Evolutionary conservation across 1,140 invertebrate species (phyloP), one percentile per base, ranked within the genome.

Genomic region (Achatina immaculata): DNA sequence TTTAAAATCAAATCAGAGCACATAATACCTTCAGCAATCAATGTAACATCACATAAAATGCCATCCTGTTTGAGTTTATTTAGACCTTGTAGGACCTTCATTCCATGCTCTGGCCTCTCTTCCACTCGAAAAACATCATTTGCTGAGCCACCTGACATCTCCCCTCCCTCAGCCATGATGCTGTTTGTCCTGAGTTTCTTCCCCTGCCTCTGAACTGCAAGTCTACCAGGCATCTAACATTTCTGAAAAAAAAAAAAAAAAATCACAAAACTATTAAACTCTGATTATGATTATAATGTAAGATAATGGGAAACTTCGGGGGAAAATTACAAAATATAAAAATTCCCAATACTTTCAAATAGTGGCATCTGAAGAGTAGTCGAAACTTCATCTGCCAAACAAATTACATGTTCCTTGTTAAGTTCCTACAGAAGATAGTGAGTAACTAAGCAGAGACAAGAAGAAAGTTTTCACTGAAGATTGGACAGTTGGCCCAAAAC

Each of bases 21-120:
- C n/a, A 72, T 9, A 2, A 40, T 79, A 91, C 91, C 89, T 90
- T 91, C 90, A 84, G 90, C 91, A 74, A 91, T 91, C 11, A 91
- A 85, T 58, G 88, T 90, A 36, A 91, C 89, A 88, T 91, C 91
- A 89, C 90, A 91, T 21, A 91, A 85, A 55, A 91, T 86, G 81
- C 90, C 89, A 71, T 91, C 90, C 72, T 84, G 88, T 83, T 90
- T 90, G 2, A 91, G 83, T 79, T 88, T 89, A 82, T 90, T 89
- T 16, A 91, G 85, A 11, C 90, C 90, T 72, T 91, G 89, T 66
- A 91, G 78, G 69, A 91, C 88, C 69, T 88, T 89, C 88, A 91
- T 90, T 75, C 90, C 89, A 86, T 91, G 91, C 81, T 91, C 89
- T n/a, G 87, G 88, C 45, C 87, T 83, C 65, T 90, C 89, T 34